Evolutionary conservation across 2,888 invertebrate species (phyloP), one percentile per base, ranked within the genome.

Genomic region (Chromoteleia sp.): DNA sequence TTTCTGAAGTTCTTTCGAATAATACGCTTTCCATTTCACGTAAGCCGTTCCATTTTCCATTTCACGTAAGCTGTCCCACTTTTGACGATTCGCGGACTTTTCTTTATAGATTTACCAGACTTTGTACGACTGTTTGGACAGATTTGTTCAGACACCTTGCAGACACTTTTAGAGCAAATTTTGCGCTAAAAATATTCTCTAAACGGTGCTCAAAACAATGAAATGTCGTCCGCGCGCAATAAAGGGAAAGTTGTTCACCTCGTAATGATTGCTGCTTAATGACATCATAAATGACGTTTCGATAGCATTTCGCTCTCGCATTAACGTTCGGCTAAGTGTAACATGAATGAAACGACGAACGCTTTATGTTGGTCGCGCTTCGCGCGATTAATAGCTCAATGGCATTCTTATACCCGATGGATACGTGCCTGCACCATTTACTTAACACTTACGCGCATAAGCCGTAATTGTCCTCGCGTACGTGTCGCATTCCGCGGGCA

Each of bases 191-290:
- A n/a, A n/a, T n/a, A n/a, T n/a, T n/a, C n/a, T n/a, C n/a, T n/a
- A n/a, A n/a, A n/a, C n/a, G n/a, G n/a, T n/a, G 2, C 6, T 21
- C 15, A 8, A 8, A 36, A 70, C 58, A 59, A 70, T 70, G 29
- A 70, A 70, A 45, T 56, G 36, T 70, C 70, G 70, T 58, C 56
- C 68, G 45, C 67, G 5, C 52, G 68, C 74, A 45, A 63, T 63
- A 74, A 81, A 82, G 74, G 68, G 81, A 82, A 82, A 82, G 81
- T 77, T 82, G 81, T 70, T 82, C 52, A 82, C 81, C 81, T 82
- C 81, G 81, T 82, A 54, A 82, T 82, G 74, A 82, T 82, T 82
- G 77, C 78, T 82, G 29, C 29, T 73, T 74, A 73, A 67, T 76
- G 73, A 68, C 73, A 73, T 81, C 77, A 74, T 77, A 73, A 81